These are phyloP conservation scores for Brevimyrus niger DNA, from an alignment of 2,113 vertebrate species.

Conservation along the genomic window DNA sequence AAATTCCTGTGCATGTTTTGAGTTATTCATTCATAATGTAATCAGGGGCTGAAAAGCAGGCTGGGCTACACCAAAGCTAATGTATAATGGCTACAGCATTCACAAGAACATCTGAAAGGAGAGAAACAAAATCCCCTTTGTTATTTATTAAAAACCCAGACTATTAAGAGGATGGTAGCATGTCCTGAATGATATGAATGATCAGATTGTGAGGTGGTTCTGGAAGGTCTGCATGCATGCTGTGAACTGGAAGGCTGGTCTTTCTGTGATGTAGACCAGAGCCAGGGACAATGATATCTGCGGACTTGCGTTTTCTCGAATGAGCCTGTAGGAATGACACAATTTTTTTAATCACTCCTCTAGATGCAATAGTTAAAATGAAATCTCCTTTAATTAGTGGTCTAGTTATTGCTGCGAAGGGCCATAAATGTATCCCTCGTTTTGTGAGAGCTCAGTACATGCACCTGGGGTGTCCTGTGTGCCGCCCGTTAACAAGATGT, in stretches of 20 bases:
- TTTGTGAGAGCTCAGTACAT: not conserved
- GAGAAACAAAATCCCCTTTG: not conserved
- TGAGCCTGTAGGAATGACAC: not conserved
- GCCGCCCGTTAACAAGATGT: not conserved
- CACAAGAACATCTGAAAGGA: not conserved
- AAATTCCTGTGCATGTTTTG: not conserved
- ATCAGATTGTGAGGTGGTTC: not conserved
- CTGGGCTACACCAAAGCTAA: not conserved
- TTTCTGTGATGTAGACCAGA: not conserved
- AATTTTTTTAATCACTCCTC: not conserved
- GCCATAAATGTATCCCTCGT: not conserved
- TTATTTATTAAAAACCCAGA: not conserved
- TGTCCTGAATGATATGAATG: not conserved
- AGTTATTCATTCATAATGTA: not conserved
- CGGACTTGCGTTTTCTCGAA: not conserved
- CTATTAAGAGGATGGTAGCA: not conserved
- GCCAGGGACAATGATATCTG: not conserved
- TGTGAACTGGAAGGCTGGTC: not conserved
- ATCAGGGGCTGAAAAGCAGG: not conserved
- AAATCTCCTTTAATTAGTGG: not conserved
- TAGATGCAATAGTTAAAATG: not conserved
- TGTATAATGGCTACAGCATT: not conserved
- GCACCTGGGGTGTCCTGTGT: not conserved
- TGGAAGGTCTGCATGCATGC: not conserved
- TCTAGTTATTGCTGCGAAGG: not conserved